A percentile compares a stretch with the other conserved stretches of the same genome.
These are phyloP conservation scores for Morpho deidamia DNA, from an alignment of 2,888 invertebrate species.

Conservation along the genomic window DNA sequence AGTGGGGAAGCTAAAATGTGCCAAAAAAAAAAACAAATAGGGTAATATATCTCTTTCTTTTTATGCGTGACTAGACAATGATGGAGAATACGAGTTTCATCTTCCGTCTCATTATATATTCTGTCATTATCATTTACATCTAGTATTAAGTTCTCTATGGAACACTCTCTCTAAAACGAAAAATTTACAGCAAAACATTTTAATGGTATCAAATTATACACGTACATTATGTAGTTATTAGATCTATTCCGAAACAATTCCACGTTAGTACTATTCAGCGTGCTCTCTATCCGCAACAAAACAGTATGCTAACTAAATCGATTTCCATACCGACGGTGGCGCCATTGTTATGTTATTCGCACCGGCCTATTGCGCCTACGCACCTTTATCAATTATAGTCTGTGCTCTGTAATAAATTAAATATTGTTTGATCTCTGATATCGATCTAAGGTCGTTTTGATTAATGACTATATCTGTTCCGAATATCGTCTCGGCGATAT, in stretches of 20 bases:
- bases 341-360: conserved; percentile 63
- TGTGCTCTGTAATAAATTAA: conserved; percentile 63
- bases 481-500: conserved; percentile 50
- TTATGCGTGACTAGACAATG: too few species aligned
- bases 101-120: too few species aligned
- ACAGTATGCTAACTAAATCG: conserved; percentile 34
- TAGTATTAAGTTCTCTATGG: too few species aligned
- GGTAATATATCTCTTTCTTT: too few species aligned
- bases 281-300: conserved; percentile 21
- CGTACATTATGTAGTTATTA: conserved; percentile 1
- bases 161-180: too few species aligned
- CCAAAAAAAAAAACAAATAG: too few species aligned
- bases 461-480: conserved; percentile 64
- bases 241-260: conserved; percentile 10
- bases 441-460: conserved; percentile 63
- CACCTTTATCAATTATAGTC: conserved; percentile 65
- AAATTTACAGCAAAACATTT: too few species aligned
- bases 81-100: too few species aligned
- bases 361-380: conserved; percentile 60
- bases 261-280: conserved; percentile 5
- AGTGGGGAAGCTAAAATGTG: too few species aligned
- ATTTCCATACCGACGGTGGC: conserved; percentile 62
- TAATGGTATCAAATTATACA: background rate
- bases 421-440: conserved; percentile 68
- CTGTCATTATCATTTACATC: too few species aligned